A percentile compares a stretch with the other conserved stretches of the same genome.
These are phyloP conservation scores for Eremobia ochroleuca DNA, from an alignment of 2,888 invertebrate species.

Conservation along the genomic window DNA sequence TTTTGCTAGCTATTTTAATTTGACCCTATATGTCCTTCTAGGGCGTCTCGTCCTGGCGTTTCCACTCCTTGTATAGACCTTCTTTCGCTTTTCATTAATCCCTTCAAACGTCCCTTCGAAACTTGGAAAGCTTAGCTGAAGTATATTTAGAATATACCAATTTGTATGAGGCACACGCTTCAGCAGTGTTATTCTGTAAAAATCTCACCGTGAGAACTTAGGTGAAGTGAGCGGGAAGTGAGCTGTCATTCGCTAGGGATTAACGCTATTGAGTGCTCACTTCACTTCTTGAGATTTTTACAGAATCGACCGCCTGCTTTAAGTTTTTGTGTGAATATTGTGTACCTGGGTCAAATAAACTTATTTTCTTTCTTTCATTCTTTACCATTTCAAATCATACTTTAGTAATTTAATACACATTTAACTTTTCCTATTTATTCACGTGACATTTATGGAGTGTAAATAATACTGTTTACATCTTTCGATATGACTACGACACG, in stretches of 20 bases:
- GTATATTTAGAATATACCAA: background rate
- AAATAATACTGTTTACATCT: constrained; percentile 28
- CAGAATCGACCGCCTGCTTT: no score
- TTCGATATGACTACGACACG: constrained; percentile 14
- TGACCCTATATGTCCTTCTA: background rate
- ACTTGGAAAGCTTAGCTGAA: background rate
- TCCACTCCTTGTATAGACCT: background rate
- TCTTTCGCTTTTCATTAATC: background rate
- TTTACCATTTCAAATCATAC: background rate
- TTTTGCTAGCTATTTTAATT: background rate
- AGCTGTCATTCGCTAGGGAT: no score
- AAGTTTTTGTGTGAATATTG: no score
- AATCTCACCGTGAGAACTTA: no score
- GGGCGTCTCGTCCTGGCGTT: background rate
- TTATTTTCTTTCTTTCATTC: no score
- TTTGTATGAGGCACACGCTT: no score
- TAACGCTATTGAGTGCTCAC: no score
- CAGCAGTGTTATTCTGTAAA: no score
- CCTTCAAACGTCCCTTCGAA: background rate
- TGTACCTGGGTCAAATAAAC: no score
- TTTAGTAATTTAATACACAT: constrained; percentile 1
- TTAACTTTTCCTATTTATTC: constrained; percentile 7
- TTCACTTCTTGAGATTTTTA: no score
- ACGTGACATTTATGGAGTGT: constrained; percentile 24
- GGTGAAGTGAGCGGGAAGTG: no score